A percentile compares a stretch with the other conserved stretches of the same genome.
Conservation (phyloP, 1,140 invertebrate species). For the Antheraea mylitta region DNA sequence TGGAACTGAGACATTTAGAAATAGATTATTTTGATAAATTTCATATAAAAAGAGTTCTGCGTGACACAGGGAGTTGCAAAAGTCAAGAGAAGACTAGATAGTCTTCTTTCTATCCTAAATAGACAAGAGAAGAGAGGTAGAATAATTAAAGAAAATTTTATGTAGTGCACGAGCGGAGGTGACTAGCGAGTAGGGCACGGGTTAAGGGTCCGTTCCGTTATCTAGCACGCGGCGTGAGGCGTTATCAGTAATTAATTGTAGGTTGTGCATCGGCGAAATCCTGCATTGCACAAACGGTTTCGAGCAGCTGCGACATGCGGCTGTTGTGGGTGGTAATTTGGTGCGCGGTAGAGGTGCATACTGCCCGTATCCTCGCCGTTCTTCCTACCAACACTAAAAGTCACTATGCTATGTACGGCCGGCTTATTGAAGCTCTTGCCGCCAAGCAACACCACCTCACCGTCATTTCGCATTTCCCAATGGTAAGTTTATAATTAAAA, state of each 20-base stretch:
- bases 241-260: slow-evolving; percentile 9
- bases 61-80: no score
- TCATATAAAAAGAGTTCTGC: no score
- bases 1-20: no score
- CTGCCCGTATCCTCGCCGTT: slow-evolving; percentile 64
- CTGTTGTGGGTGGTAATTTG: slow-evolving; percentile 42
- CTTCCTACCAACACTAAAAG: slow-evolving; percentile 76
- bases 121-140: not conserved
- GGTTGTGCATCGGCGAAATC: not conserved
- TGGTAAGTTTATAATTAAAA: slow-evolving; percentile 52
- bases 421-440: slow-evolving; percentile 81
- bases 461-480: slow-evolving; percentile 83
- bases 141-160: not conserved
- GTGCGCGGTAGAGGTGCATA: slow-evolving; percentile 42
- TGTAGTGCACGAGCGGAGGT: not conserved
- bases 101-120: no score
- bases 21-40: no score
- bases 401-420: slow-evolving; percentile 76
- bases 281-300: slow-evolving; percentile 38
- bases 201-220: not conserved
- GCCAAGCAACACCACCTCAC: slow-evolving; percentile 83
- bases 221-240: not conserved
- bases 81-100: no score
- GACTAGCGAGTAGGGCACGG: no score
- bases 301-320: slow-evolving; percentile 55